A percentile compares a stretch with the other conserved stretches of the same genome.
Evolutionary conservation across 2,888 invertebrate species (phyloP).

Genomic region (Tetrapedia diversipes): DNA sequence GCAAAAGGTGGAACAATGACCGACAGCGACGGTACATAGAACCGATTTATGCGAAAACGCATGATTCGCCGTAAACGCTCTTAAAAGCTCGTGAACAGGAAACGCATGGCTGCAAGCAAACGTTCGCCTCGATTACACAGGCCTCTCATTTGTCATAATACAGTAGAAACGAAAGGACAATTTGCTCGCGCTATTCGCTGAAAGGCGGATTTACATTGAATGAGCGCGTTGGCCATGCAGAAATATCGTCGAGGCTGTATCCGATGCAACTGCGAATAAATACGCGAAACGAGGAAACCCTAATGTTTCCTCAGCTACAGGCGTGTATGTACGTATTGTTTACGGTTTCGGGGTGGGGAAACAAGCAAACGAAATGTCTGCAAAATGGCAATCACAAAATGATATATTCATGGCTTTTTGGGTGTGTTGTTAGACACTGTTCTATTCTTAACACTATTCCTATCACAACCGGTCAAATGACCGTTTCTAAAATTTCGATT

Average conservation of each 20-base stretch:
- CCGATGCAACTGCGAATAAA: slow-evolving; percentile 18
- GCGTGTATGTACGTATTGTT: slow-evolving; percentile 21
- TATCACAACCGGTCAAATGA: no score
- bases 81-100: neutral
- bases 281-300: slow-evolving; percentile 23
- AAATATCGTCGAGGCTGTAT: slow-evolving; percentile 24
- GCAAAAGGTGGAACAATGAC: neutral
- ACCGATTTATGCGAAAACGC: neutral
- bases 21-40: neutral
- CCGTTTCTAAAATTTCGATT: no score
- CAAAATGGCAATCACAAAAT: no score
- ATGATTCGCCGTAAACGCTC: slow-evolving; percentile 3
- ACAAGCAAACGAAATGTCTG: slow-evolving; percentile 3
- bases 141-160: slow-evolving; percentile 42
- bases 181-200: neutral
- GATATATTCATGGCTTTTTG: neutral
- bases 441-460: neutral
- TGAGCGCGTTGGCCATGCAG: neutral
- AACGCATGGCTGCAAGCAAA: neutral
- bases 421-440: neutral
- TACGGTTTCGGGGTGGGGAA: slow-evolving; percentile 5
- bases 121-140: slow-evolving; percentile 24
- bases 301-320: neutral
- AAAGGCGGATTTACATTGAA: slow-evolving; percentile 46
- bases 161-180: slow-evolving; percentile 7